Base-by-base conservation (phyloP, 2,888 invertebrate species). In the Muschampia plurimacula region DNA sequence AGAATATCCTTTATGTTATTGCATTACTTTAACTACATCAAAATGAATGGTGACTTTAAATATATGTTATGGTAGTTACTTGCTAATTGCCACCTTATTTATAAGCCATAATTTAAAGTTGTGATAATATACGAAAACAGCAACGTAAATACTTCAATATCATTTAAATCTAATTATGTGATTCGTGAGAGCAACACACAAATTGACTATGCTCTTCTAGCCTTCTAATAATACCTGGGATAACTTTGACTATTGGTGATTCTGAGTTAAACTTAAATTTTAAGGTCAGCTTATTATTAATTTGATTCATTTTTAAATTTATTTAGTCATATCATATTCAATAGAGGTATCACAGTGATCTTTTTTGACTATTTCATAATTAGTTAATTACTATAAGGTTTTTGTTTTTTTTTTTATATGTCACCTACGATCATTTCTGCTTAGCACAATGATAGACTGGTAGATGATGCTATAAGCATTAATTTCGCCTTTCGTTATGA, bases 61-160 rank as follows among this genome's bases (percentile, higher is more conserved):
- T n/a, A n/a, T 57, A 55, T 55, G 39, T 36, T 63, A 52, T 69
- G 69, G 63, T 69, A 69, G 63, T 69, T 69, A 8, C 10, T 55
- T 57, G 39, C 59, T 66, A 66, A 71, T 66, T 57, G 46, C 32
- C 57, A 44, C 15, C 12, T 70, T 66, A 49, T 71, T 71, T 65
- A 71, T 60, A 66, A 49, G 49, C 59, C 60, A 66, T 66, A 49
- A 59, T 39, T 59, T 46, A 67, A 60, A 66, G n/a, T n/a, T n/a
- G 46, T 66, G 59, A 57, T 60, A 46, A 39, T 1, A 65, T 36
- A 65, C 9, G 32, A 46, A 15, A 64, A 39, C 63, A 41, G 55
- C 55, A 55, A 36, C 57, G 10, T 44, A 57, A 44, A 13, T 49
- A 66, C 59, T 66, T 71, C 71, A 71, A 49, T 59, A 59, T 41